Conservation (phyloP, 2,113 vertebrate species). For the Brienomyrus brachyistius region DNA sequence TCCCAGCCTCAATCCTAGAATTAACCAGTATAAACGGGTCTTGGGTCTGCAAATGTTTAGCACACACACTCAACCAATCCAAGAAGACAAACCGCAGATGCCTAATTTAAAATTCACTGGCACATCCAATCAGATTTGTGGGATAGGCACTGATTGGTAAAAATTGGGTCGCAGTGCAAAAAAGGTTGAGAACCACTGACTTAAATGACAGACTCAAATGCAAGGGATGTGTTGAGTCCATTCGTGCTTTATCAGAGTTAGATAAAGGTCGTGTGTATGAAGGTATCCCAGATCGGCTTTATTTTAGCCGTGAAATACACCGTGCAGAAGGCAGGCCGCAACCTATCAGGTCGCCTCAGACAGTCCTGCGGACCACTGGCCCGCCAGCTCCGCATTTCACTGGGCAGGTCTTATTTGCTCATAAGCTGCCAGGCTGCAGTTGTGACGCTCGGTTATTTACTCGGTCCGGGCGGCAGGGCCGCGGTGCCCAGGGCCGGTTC, state of each 20-base stretch:
- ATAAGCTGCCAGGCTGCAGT: constrained; percentile 23
- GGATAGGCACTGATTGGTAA: too few species aligned
- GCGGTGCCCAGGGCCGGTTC: constrained; percentile 3
- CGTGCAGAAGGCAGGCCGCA: neutral
- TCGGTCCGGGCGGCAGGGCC: neutral
- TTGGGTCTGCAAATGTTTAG: too few species aligned
- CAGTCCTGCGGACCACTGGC: neutral
- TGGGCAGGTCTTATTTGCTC: constrained; percentile 24
- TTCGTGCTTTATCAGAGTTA: neutral
- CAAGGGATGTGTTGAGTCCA: neutral
- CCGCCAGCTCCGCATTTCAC: neutral
- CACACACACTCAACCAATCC: too few species aligned
- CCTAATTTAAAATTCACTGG: too few species aligned
- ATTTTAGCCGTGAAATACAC: neutral
- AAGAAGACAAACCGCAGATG: too few species aligned
- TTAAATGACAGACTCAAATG: neutral
- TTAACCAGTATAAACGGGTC: too few species aligned
- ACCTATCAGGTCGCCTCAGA: neutral
- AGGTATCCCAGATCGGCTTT: neutral
- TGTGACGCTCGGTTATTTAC: constrained; percentile 29
- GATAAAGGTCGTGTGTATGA: neutral
- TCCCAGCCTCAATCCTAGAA: too few species aligned
- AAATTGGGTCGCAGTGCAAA: too few species aligned
- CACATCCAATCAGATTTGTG: too few species aligned
- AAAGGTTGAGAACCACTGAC: too few species aligned